A percentile compares a stretch with the other conserved stretches of the same genome.
Conservation (phyloP, 2,888 invertebrate genomes). For the Hofmannophila pseudospretella region DNA sequence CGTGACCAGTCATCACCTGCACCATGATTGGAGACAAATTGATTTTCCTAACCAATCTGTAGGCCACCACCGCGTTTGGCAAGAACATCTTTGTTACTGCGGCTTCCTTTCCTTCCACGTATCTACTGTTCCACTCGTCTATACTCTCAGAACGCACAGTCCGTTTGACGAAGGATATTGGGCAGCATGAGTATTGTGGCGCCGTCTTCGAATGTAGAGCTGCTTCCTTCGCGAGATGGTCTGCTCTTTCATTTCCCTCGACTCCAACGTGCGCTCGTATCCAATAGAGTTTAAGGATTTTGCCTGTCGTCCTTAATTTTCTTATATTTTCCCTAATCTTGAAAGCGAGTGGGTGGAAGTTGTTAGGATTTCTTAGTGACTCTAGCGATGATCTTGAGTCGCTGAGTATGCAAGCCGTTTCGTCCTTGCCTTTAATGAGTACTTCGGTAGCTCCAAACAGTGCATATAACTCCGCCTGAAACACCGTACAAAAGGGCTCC, state of each 20-base stretch:
- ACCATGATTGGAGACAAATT: too few relatives aligned
- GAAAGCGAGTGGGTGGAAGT: not conserved
- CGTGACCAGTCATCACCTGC: not conserved
- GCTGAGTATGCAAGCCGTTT: not conserved
- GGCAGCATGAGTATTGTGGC: slow-evolving; percentile 10
- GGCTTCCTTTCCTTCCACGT: not conserved
- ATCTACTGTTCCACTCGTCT: slow-evolving; percentile 6
- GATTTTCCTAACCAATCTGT: not conserved
- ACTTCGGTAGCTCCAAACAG: not conserved
- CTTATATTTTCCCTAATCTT: not conserved
- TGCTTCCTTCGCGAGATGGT: slow-evolving; percentile 10
- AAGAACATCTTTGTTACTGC: not conserved
- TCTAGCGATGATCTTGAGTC: not conserved
- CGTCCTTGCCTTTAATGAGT: not conserved
- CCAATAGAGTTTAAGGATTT: slow-evolving; percentile 9
- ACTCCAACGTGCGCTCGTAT: slow-evolving; percentile 13
- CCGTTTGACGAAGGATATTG: slow-evolving; percentile 3
- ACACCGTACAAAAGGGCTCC: not conserved
- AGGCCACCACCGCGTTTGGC: not conserved
- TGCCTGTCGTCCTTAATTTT: not conserved
- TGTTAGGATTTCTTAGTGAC: not conserved
- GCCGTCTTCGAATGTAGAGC: not conserved
- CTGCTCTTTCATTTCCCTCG: slow-evolving; percentile 13
- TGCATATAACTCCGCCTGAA: not conserved
- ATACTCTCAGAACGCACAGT: not conserved